These are phyloP conservation scores for Stomatorhinus ivindoensis DNA, from an alignment of 2,113 vertebrate species.

Conservation along the genomic window DNA sequence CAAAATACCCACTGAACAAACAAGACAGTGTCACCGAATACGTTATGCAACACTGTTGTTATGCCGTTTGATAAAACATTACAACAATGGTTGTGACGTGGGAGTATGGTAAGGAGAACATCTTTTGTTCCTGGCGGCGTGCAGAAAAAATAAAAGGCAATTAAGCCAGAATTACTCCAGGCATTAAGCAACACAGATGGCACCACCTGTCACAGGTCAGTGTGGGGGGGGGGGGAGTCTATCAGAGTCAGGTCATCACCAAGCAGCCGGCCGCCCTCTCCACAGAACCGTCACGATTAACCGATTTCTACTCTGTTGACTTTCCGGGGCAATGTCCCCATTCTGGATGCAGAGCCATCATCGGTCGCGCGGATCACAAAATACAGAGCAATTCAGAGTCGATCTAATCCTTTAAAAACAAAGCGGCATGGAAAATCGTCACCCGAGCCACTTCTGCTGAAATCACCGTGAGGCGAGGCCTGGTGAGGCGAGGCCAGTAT, in stretches of 20 bases:
- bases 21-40: not conserved
- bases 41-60: not conserved
- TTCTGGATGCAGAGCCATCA: not conserved
- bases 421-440: not conserved
- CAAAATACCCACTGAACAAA: not conserved
- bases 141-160: not conserved
- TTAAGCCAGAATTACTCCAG: not conserved
- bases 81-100: not conserved
- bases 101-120: not conserved
- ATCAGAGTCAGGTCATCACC: not conserved
- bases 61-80: not conserved
- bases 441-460: not conserved
- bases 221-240: not conserved
- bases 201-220: not conserved
- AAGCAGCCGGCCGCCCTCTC: not conserved
- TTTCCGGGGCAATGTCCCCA: not conserved
- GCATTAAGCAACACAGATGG: not conserved
- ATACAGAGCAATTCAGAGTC: not conserved
- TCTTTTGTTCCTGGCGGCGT: not conserved
- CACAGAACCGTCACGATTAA: not conserved
- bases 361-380: not conserved
- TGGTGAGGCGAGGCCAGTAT: not conserved
- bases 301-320: not conserved
- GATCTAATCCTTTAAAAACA: not conserved
- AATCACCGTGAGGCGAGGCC: not conserved